Percentiles rank a stretch among this genome's conserved stretches.
Conservation (phyloP, 2,888 invertebrate genomes). For the Pseudococcus viburni region DNA sequence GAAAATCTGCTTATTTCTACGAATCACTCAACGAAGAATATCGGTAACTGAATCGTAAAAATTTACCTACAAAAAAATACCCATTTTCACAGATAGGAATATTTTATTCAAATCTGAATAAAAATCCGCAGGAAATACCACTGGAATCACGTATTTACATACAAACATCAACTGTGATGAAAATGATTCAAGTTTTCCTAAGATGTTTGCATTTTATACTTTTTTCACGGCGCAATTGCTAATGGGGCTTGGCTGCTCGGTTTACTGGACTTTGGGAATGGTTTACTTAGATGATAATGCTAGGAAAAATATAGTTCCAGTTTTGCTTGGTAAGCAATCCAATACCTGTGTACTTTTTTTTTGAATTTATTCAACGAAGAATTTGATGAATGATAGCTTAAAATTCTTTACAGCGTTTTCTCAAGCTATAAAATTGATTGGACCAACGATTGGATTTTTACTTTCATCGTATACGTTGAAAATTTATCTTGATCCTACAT, state of each 20-base stretch:
- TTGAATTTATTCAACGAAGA: background rate
- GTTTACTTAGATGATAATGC: conserved; percentile 72
- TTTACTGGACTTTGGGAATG: conserved; percentile 72
- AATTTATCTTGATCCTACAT: conserved; percentile 70
- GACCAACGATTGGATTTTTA: conserved; percentile 70
- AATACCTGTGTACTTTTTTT: background rate
- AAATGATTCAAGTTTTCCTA: background rate
- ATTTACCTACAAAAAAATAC: too few species aligned
- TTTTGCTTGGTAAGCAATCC: conserved; percentile 69
- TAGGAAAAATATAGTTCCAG: conserved; percentile 69
- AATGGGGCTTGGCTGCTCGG: conserved; percentile 71
- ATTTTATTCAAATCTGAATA: background rate
- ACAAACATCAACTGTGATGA: background rate
- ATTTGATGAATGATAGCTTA: background rate
- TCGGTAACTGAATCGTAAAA: background rate
- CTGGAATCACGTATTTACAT: background rate
- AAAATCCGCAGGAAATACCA: background rate
- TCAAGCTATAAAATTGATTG: conserved; percentile 64
- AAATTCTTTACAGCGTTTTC: background rate
- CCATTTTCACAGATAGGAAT: too few species aligned
- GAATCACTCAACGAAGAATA: background rate
- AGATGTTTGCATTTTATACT: conserved; percentile 56
- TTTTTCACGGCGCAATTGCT: conserved; percentile 72
- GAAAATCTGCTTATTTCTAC: background rate
- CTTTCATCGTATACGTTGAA: conserved; percentile 70